These are phyloP conservation scores for Ectobius pallidus DNA, from an alignment of 2,888 invertebrate species.

Conservation along the genomic window DNA sequence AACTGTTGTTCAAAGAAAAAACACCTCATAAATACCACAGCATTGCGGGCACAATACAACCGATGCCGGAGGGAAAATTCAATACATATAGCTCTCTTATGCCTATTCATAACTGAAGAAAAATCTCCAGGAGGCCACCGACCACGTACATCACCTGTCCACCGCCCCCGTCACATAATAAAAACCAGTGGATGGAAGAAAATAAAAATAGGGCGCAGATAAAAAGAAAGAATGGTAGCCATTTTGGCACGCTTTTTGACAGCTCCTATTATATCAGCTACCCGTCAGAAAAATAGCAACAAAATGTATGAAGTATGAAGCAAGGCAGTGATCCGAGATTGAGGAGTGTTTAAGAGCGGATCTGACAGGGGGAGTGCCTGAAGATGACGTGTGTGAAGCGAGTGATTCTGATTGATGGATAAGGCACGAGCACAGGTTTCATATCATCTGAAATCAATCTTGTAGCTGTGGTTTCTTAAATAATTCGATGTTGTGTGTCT, in stretches of 20 bases:
- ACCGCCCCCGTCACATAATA: neutral
- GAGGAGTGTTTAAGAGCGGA: constrained; percentile 2
- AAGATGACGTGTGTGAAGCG: neutral
- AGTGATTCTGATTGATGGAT: constrained; percentile 29
- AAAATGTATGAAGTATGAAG: constrained; percentile 28
- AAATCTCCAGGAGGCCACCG: neutral
- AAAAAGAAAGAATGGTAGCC: neutral
- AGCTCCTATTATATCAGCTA: constrained; percentile 21
- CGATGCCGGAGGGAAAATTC: too few species aligned
- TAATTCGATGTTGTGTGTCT: too few species aligned
- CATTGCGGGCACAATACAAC: too few species aligned
- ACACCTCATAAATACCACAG: too few species aligned
- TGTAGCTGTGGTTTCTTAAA: too few species aligned
- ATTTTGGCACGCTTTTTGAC: constrained; percentile 32
- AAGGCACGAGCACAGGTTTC: constrained; percentile 3
- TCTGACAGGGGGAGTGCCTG: neutral
- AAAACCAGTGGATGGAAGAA: constrained; percentile 1
- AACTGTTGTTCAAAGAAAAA: too few species aligned
- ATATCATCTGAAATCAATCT: too few species aligned
- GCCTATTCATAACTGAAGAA: neutral
- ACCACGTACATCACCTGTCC: constrained; percentile 13
- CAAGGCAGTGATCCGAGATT: constrained; percentile 14
- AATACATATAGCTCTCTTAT: too few species aligned
- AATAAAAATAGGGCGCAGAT: neutral
- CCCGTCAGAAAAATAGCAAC: constrained; percentile 28